A percentile compares a stretch with the other conserved stretches of the same genome.
Conservation (phyloP, 1,140 invertebrate genomes). For the Drosophila varians region DNA sequence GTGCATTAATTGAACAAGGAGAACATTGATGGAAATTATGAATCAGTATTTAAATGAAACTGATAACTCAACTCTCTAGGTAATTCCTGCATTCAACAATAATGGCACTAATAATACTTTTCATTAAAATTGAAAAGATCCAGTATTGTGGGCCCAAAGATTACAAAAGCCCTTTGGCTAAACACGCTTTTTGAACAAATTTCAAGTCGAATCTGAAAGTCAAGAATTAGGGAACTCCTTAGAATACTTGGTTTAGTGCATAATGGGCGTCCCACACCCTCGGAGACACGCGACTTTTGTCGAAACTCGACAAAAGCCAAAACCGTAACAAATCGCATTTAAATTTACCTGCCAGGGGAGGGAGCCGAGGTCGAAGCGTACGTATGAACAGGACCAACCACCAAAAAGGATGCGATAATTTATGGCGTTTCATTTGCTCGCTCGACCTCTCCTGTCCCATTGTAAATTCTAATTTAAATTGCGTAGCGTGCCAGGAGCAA, state of each 20-base stretch:
- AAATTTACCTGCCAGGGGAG: conserved; percentile 73
- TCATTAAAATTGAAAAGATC: not conserved
- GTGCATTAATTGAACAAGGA: no score
- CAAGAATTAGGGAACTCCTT: conserved; percentile 63
- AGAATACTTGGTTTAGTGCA: not conserved
- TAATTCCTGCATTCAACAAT: no score
- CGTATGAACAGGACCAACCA: conserved; percentile 52
- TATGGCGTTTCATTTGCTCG: conserved; percentile 78
- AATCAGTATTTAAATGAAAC: no score
- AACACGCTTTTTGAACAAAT: not conserved
- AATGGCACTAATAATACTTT: no score
- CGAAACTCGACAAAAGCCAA: conserved; percentile 69
- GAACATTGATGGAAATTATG: no score
- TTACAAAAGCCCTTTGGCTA: not conserved
- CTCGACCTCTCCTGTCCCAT: conserved; percentile 1
- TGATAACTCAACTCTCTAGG: no score
- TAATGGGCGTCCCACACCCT: conserved; percentile 16
- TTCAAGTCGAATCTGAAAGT: not conserved
- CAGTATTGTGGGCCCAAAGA: not conserved
- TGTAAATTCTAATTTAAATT: conserved; percentile 83
- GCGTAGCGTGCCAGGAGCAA: conserved; percentile 60
- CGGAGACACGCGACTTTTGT: conserved; percentile 24
- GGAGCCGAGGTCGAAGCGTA: conserved; percentile 15
- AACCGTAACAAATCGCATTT: conserved; percentile 83
- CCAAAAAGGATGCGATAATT: conserved; percentile 82